Percentiles rank a stretch among this genome's conserved stretches.
These are phyloP conservation scores for Onychomys arenicola DNA, from an alignment of 2,797 vertebrate genomes.

Conservation along the genomic window DNA sequence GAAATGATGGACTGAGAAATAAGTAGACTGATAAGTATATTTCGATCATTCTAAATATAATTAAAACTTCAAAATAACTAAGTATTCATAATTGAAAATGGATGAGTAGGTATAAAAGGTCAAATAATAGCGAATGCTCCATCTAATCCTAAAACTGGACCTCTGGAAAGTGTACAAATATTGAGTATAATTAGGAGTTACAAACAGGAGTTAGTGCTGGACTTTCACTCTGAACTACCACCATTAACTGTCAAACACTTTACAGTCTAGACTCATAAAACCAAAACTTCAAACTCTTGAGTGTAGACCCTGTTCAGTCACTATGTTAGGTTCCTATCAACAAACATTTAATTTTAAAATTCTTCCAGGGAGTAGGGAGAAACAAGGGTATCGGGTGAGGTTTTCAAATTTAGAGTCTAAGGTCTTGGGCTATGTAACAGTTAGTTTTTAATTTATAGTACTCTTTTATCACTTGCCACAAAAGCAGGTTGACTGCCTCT, in stretches of 20 bases:
- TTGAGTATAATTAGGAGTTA: not conserved
- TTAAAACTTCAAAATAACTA: not conserved
- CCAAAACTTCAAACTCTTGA: not conserved
- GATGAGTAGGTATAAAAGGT: not conserved
- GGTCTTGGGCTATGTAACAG: not conserved
- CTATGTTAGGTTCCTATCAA: not conserved
- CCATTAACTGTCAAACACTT: not conserved
- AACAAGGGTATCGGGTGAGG: not conserved
- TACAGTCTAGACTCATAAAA: not conserved
- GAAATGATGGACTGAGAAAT: not conserved
- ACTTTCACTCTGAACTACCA: not conserved
- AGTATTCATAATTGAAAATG: slow-evolving; percentile 10
- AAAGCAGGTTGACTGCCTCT: not conserved
- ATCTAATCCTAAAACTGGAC: not conserved
- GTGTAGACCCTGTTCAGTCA: not conserved
- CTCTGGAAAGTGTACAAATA: not conserved
- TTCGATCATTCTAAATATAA: not conserved
- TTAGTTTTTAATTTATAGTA: not conserved
- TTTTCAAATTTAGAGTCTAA: slow-evolving; percentile 2
- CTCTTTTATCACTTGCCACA: not conserved
- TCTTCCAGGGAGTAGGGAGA: not conserved
- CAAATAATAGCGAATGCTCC: not conserved
- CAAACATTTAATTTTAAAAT: slow-evolving; percentile 10
- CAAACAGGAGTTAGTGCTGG: not conserved
- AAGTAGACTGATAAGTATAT: not conserved